A percentile compares a stretch with the other conserved stretches of the same genome.
Conservation (phyloP, 1,140 invertebrate genomes). For the Drosophila tropicalis region DNA sequence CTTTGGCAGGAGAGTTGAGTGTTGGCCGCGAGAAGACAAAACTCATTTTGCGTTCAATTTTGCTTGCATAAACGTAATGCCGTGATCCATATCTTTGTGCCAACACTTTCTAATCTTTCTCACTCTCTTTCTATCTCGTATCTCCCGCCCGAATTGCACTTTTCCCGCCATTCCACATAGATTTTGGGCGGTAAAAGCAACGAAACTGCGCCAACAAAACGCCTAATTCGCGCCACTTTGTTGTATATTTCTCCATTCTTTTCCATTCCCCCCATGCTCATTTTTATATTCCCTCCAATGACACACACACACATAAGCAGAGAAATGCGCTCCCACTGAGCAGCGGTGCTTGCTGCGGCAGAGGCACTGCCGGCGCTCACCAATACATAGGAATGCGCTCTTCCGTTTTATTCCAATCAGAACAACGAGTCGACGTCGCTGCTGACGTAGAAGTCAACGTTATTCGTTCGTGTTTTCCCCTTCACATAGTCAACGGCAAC, state of each 20-base stretch:
- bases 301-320: slow-evolving; percentile 40
- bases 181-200: slow-evolving; percentile 77
- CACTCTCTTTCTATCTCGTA: neutral
- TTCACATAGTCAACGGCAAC: slow-evolving; percentile 19
- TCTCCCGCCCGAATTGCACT: slow-evolving; percentile 67
- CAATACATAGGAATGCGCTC: slow-evolving; percentile 45
- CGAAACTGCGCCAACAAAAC: slow-evolving; percentile 72
- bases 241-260: slow-evolving; percentile 58
- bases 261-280: slow-evolving; percentile 48
- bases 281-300: slow-evolving; percentile 54
- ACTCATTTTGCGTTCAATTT: neutral
- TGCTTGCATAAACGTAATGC: neutral
- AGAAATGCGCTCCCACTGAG: slow-evolving; percentile 43
- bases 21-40: neutral
- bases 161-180: slow-evolving; percentile 73
- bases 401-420: slow-evolving; percentile 72
- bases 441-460: slow-evolving; percentile 22
- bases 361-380: slow-evolving; percentile 11
- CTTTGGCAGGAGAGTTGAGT: neutral
- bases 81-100: slow-evolving; percentile 8
- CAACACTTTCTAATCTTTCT: slow-evolving; percentile 63
- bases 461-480: slow-evolving; percentile 32
- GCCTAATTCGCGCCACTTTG: slow-evolving; percentile 78
- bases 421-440: slow-evolving; percentile 51
- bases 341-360: slow-evolving; percentile 6